These are phyloP conservation scores for Coleophora deauratella DNA, from an alignment of 2,888 invertebrate genomes.

Conservation along the genomic window DNA sequence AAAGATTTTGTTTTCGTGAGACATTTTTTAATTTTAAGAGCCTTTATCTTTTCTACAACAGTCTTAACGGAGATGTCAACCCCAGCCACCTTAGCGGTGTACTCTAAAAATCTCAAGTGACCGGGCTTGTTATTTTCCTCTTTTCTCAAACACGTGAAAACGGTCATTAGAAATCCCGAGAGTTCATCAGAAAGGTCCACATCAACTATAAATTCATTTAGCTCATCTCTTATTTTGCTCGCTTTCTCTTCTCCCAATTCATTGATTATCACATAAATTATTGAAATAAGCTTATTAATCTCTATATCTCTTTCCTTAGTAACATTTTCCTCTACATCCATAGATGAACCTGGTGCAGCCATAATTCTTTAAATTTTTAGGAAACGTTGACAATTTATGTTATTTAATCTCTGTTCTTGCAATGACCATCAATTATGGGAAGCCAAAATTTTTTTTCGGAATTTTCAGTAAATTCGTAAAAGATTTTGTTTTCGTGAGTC, in stretches of 20 bases:
- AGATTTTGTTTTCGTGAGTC: no score
- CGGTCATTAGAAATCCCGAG: slow-evolving; percentile 11
- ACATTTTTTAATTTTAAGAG: slow-evolving; percentile 1
- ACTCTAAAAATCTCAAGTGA: slow-evolving; percentile 4
- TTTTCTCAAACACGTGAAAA: slow-evolving; percentile 12
- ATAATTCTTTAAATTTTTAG: no score
- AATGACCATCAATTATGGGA: no score
- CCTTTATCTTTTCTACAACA: slow-evolving; percentile 7
- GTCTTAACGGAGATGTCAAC: slow-evolving; percentile 4
- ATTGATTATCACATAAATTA: background rate
- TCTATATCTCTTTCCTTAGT: background rate
- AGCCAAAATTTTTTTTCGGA: no score
- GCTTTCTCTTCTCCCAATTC: background rate
- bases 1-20: no score
- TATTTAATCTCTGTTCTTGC: no score
- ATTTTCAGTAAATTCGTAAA: no score
- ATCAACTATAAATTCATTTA: background rate
- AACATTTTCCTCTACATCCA: slow-evolving; percentile 2
- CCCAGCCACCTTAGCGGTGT: slow-evolving; percentile 7
- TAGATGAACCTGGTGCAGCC: no score
- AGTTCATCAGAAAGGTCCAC: slow-evolving; percentile 10
- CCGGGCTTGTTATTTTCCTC: slow-evolving; percentile 12
- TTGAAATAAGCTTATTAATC: background rate
- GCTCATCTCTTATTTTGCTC: background rate
- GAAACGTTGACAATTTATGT: no score